Base-by-base conservation (phyloP, 2,113 vertebrate genomes). In the Speoplatyrhinus poulsoni region DNA sequence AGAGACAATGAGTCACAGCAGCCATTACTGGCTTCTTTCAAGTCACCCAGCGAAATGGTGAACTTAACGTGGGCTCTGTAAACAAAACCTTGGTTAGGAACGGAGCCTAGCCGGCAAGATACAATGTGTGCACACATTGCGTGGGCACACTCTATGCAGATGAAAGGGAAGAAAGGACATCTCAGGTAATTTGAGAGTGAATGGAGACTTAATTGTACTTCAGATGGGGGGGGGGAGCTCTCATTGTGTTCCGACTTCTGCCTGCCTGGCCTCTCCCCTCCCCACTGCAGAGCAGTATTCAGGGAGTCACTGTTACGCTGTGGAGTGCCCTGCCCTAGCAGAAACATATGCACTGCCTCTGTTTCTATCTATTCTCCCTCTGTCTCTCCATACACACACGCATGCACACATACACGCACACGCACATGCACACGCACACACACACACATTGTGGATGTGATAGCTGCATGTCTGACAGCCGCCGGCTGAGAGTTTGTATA, bases 31-130 rank as follows among this genome's bases (percentile, higher is more conserved):
- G 49, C 8, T 53, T 68, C 56, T 67, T 80, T 78, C 11, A 71
- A 69, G 60, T 68, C 50, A 62, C 74, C 65, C 65, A 49, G 11
- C 68, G 68, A 61, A 55, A 84, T 52, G 70, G 62, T 33, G n/a
- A 72, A 76, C 17, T 67, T 75, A 60, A 52, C 52, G 46, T 62
- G 63, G 70, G 67, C 36, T 64, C 58, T 41, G 36, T 6, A 41
- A 41, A 41, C 36, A 41, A 41, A 41, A 41, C 36, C 5, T 7
- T 41, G 4, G 36, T 7, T 16, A 13, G 52, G 13, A 54, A 15
- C n/a, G 4, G 32, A 62, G 41, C 50, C 56, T 26, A 26, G 26
- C 26, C 6, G 4, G 63, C 5, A 70, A 54, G 33, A 73, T 67
- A 65, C 60, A 66, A 63, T 32, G 16, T 67, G 47, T 49, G 66